phyloP scores from a whole-genome alignment of 2,113 vertebrate species.

The Phalacrocorax carbo region DNA sequence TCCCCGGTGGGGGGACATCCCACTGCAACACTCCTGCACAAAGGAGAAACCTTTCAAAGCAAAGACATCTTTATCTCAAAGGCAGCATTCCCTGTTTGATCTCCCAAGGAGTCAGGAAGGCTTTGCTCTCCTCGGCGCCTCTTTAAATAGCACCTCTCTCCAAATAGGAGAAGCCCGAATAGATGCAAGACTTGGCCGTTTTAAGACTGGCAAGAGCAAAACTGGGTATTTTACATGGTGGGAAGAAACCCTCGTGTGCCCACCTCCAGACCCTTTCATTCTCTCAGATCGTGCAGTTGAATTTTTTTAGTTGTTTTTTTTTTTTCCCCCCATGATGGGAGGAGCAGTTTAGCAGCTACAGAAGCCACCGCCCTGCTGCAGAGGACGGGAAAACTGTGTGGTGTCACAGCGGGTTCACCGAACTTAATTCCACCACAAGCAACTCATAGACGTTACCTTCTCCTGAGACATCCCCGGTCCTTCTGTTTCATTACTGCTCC shows the following conservation, averaged over 20 bases:
- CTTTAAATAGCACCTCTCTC: not conserved
- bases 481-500: not conserved
- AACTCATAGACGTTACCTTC: not conserved
- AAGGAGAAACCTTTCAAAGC: conserved; percentile 17
- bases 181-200: not conserved
- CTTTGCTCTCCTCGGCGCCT: not conserved
- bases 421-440: not conserved
- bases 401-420: not conserved
- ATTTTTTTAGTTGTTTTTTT: not conserved
- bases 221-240: not conserved
- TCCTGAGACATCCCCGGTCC: not conserved
- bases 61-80: conserved; percentile 42
- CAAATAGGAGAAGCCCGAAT: not conserved
- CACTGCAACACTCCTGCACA: not conserved
- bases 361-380: not conserved
- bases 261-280: not conserved
- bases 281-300: not conserved
- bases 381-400: not conserved
- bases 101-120: not conserved
- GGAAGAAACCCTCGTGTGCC: not conserved
- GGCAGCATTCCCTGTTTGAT: conserved; percentile 37
- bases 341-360: not conserved
- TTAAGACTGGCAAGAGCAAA: not conserved
- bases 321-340: not conserved
- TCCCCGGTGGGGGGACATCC: not conserved